phyloP scores from a whole-genome alignment of 2,113 vertebrate genomes.

The Phylloscopus whistleri region DNA sequence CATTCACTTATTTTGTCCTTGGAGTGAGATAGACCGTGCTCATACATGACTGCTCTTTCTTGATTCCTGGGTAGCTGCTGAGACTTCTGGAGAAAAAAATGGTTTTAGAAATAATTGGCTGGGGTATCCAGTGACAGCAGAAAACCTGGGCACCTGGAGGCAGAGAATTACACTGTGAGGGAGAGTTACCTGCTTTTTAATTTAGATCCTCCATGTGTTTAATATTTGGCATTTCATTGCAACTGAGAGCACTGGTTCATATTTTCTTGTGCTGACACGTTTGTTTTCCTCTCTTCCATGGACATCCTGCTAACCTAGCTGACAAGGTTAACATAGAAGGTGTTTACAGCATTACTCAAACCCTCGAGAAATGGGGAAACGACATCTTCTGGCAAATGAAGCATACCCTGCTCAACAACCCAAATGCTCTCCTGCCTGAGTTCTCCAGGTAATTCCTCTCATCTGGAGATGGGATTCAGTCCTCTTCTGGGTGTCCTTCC shows the following conservation, averaged over 20 bases:
- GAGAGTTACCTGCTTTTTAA: neutral
- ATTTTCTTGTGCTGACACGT: neutral
- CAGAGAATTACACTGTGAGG: neutral
- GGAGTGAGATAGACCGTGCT: neutral
- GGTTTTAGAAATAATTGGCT: neutral
- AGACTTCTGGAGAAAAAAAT: neutral
- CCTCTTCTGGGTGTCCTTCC: neutral
- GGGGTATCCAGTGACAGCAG: neutral
- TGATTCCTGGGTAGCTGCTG: neutral
- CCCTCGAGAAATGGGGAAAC: slow-evolving; percentile 70
- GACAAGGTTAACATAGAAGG: slow-evolving; percentile 68
- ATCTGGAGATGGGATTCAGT: neutral
- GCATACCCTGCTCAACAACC: slow-evolving; percentile 61
- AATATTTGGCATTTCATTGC: neutral
- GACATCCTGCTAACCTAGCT: slow-evolving; percentile 33
- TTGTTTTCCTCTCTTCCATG: neutral
- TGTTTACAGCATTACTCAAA: slow-evolving; percentile 63
- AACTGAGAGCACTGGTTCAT: neutral
- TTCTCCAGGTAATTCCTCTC: slow-evolving; percentile 66
- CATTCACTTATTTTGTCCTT: neutral
- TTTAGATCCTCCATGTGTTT: neutral
- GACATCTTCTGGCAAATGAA: slow-evolving; percentile 73
- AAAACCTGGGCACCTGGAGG: neutral
- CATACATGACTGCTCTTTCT: neutral
- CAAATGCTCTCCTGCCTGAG: slow-evolving; percentile 58